Evolutionary conservation across 2,888 invertebrate species (phyloP), one percentile per base, ranked within the genome.

Genomic region (Plebejus anna): DNA sequence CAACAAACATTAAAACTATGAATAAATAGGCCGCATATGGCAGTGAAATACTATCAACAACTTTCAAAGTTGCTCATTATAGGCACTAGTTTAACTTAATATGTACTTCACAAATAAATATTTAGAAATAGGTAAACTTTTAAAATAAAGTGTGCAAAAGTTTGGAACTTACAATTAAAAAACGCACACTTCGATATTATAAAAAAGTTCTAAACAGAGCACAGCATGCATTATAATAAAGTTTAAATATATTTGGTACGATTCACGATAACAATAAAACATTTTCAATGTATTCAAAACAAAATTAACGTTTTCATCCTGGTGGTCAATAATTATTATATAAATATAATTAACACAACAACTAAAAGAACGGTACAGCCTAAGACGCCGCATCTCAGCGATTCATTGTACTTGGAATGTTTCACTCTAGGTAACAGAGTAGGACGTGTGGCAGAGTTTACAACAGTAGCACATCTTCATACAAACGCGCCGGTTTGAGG

Each of bases 1-100:
- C 89, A 89, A 89, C 88, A 87, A 84, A 82, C 81, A 82, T 82
- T 82, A 82, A 82, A 81, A 81, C 79, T 77, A 77, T 77, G 82
- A 83, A 85, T 86, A 86, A 86, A 86, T 88, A 91, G 89, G 90
- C 90, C 90, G 84, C 87, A 84, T 81, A 79, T 86, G 91, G 91
- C 91, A 90, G 90, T 90, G 89, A 82, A 81, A 83, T 83, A 84
- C 81, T 85, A 72, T 57, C 42, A 72, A 76, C 71, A 51, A 73
- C 73, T 73, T 32, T 73, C 28, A 1, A 51, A 72, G 73, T 51
- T 55, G 47, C 28, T 42, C 13, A 66, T 32, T 72, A 32, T 73
- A 73, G 73, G 73, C 73, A 73, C 75, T 76, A 73, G 70, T 79
- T 78, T 80, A 77, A 77, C 78, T 78, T 36, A 66, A 66, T 61